These are phyloP conservation scores for Meliscaeva auricollis DNA, from an alignment of 2,888 invertebrate genomes.

Conservation along the genomic window DNA sequence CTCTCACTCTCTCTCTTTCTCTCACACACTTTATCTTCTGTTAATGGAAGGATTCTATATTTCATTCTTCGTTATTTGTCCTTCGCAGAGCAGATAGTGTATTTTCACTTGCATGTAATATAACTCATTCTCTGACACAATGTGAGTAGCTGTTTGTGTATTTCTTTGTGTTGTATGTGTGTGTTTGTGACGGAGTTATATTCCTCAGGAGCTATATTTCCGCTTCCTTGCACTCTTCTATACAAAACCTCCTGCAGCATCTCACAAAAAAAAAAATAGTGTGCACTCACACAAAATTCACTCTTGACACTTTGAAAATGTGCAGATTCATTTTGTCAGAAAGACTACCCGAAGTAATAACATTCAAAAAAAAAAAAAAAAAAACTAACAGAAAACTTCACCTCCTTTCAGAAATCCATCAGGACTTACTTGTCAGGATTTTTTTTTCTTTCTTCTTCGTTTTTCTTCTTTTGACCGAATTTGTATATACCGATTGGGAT, in stretches of 20 bases:
- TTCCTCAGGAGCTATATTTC: constrained; percentile 25
- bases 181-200: constrained; percentile 14
- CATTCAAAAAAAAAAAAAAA: background rate
- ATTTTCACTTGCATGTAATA: constrained; percentile 31
- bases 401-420: constrained; percentile 21
- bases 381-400: background rate
- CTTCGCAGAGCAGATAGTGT: constrained; percentile 32
- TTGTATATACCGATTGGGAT: constrained; percentile 28
- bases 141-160: background rate
- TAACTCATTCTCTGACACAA: constrained; percentile 34
- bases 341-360: constrained; percentile 34
- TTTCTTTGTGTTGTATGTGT: background rate
- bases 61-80: constrained; percentile 37
- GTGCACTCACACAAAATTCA: constrained; percentile 45
- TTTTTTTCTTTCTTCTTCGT: background rate
- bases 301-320: constrained; percentile 62
- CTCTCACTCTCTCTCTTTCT: background rate
- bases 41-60: constrained; percentile 56
- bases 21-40: background rate
- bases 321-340: constrained; percentile 51
- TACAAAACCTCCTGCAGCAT: background rate
- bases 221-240: background rate
- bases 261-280: constrained; percentile 6
- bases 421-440: constrained; percentile 24
- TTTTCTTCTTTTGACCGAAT: background rate